phyloP scores from a whole-genome alignment of 2,888 invertebrate genomes.

The Drosophila silvestris region DNA sequence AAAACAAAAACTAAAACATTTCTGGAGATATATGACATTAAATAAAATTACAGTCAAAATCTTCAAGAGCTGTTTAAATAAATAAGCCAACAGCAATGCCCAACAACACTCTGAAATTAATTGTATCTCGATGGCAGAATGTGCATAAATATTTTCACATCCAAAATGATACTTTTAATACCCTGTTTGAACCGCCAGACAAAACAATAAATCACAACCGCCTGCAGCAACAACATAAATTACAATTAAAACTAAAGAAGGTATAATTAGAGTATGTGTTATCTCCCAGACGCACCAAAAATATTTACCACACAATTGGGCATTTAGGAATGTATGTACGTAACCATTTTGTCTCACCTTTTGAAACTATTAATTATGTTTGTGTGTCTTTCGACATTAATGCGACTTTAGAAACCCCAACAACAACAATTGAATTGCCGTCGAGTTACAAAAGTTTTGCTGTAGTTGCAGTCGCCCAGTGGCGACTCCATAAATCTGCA shows the following conservation, averaged over 20 bases:
- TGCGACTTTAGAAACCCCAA: constrained; percentile 41
- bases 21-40: no score
- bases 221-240: constrained; percentile 60
- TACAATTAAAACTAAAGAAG: constrained; percentile 68
- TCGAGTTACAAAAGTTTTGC: constrained; percentile 59
- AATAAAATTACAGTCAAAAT: no score
- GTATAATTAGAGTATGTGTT: constrained; percentile 56
- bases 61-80: not conserved
- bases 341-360: constrained; percentile 67
- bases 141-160: constrained; percentile 19
- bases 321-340: constrained; percentile 3
- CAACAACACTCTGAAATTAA: not conserved
- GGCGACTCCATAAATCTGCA: constrained; percentile 69
- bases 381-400: constrained; percentile 28
- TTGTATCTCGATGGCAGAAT: constrained; percentile 3
- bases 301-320: constrained; percentile 32
- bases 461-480: constrained; percentile 53
- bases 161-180: constrained; percentile 11
- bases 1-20: no score
- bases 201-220: constrained; percentile 60
- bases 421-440: constrained; percentile 42
- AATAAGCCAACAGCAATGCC: not conserved
- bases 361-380: constrained; percentile 69
- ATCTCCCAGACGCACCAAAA: constrained; percentile 39
- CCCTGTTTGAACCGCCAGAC: constrained; percentile 8